phyloP scores from a whole-genome alignment of 2,888 invertebrate species.

The Mythimna lalbum region DNA sequence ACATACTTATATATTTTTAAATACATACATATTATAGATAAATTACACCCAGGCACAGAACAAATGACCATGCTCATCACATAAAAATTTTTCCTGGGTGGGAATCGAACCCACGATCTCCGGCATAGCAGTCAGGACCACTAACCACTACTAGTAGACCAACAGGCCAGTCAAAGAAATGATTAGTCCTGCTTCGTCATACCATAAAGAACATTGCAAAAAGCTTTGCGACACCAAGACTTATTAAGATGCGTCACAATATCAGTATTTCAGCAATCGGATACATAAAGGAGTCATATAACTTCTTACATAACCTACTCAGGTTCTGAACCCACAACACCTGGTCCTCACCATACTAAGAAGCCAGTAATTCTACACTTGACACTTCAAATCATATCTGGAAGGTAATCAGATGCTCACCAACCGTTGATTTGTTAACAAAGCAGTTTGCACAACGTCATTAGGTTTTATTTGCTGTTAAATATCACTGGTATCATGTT shows the following conservation, averaged over 20 bases:
- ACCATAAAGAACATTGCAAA: background rate
- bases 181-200: background rate
- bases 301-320: conserved; percentile 23
- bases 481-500: conserved; percentile 63
- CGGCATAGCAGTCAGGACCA: too few relatives aligned
- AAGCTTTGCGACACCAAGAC: background rate
- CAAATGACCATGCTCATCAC: too few relatives aligned
- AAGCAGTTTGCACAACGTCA: conserved; percentile 66
- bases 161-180: too few relatives aligned
- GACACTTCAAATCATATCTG: conserved; percentile 63
- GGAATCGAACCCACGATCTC: too few relatives aligned
- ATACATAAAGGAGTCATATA: background rate
- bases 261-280: conserved; percentile 3
- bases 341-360: conserved; percentile 47
- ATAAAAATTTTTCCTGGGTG: too few relatives aligned
- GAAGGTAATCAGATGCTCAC: conserved; percentile 65
- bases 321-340: conserved; percentile 32
- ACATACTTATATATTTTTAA: too few relatives aligned
- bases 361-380: conserved; percentile 54
- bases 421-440: conserved; percentile 75
- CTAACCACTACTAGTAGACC: too few relatives aligned
- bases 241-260: conserved; percentile 12
- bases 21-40: too few relatives aligned
- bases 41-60: too few relatives aligned
- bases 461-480: conserved; percentile 58